These are phyloP conservation scores for Xestia xanthographa DNA, from an alignment of 2,888 invertebrate species.

Conservation along the genomic window DNA sequence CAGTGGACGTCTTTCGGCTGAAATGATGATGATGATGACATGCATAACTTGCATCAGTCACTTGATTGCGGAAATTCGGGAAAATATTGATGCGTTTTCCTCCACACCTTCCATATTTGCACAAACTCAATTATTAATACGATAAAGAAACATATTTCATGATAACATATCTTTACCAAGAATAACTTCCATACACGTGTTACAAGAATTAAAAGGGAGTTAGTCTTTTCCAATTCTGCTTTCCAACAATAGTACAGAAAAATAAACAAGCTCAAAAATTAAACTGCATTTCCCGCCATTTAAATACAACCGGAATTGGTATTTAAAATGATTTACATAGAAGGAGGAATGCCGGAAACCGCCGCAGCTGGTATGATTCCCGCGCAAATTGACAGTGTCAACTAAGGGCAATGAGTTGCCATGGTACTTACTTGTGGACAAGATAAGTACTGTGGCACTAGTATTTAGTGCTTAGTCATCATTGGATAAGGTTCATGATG, in stretches of 20 bases:
- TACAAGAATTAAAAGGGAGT: not conserved
- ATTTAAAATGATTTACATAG: constrained; percentile 56
- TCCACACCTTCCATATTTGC: not conserved
- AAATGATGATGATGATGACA: no score
- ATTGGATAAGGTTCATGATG: constrained; percentile 2
- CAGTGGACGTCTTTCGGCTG: no score
- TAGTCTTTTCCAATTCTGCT: not conserved
- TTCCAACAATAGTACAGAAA: not conserved
- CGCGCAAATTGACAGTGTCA: constrained; percentile 68
- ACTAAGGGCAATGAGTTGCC: constrained; percentile 66
- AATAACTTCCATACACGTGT: not conserved
- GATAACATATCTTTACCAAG: not conserved
- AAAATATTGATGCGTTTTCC: not conserved
- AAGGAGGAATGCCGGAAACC: constrained; percentile 62
- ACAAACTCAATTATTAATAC: not conserved
- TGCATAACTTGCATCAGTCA: not conserved
- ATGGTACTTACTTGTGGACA: constrained; percentile 25
- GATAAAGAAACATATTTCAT: not conserved
- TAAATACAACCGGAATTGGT: constrained; percentile 47
- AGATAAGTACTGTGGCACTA: constrained; percentile 9
- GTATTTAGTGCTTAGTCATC: constrained; percentile 42
- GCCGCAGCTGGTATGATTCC: constrained; percentile 61
- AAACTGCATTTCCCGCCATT: constrained; percentile 32
- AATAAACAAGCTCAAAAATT: not conserved
- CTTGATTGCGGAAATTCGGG: not conserved